Evolutionary conservation across 2,797 vertebrate species (phyloP), one percentile per base, ranked within the genome.

Genomic region (Sebastes wilsoni): DNA sequence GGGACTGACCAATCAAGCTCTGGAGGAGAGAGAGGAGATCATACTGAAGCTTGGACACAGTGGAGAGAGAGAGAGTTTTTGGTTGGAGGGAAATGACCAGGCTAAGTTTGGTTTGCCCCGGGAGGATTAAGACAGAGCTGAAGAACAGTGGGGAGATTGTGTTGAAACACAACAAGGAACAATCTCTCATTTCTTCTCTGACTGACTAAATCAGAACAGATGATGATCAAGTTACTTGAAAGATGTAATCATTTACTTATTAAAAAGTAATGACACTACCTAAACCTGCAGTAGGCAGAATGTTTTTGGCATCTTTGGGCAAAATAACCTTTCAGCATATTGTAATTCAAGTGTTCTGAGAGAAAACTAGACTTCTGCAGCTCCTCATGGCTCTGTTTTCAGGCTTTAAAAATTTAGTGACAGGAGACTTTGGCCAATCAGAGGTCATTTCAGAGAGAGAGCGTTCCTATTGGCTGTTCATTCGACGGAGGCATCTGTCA

Each of bases 1-100:
- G 84, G 77, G 75, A 91, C 76, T 80, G 92, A 93, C 94, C 94
- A 95, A 93, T 95, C 91, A 61, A 83, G 83, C 77, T 91, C 74
- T 87, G 81, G 88, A 87, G 84, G 69, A 85, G 79, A 88, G 81
- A 81, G 68, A 82, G 79, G 84, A 27, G 74, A 82, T 86, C 71
- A 80, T 73, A 82, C 85, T 86, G 82, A 87, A 83, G 74, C 75
- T 56, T 79, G 80, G 76, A 78, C 77, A 82, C 70, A 77, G 79
- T 58, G 58, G 76, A 86, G 75, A 81, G 80, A 58, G 72, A 73
- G 55, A 61, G 61, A 72, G 22, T 80, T 83, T 90, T 34, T 60
- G 72, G 77, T 86, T 86, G 83, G 83, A 88, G 81, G 77, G 83
- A 93, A 88, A 86, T 72, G 46, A 77, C 62, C 69, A 72, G 67